phyloP scores from a whole-genome alignment of 2,797 vertebrate species.

The Notoglanidium macrostoma region DNA sequence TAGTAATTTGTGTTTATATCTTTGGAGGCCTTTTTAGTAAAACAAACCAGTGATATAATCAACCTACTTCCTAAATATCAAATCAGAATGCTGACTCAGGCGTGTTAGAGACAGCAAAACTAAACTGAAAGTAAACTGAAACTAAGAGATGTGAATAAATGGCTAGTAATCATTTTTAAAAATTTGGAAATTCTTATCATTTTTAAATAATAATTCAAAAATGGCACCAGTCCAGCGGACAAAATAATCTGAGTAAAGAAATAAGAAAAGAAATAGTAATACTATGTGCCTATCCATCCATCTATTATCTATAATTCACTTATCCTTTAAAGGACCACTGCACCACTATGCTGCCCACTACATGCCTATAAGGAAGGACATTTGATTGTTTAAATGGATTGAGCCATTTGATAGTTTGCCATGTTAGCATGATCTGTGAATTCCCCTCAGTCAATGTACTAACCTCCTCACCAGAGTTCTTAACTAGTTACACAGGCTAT shows the following conservation, averaged over 20 bases:
- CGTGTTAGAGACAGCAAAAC: background rate
- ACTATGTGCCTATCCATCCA: background rate
- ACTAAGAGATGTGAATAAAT: background rate
- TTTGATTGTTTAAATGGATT: too few species aligned
- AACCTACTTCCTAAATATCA: background rate
- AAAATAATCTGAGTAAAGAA: background rate
- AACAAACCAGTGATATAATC: background rate
- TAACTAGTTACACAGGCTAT: too few species aligned
- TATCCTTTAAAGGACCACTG: too few species aligned
- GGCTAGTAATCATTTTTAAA: background rate
- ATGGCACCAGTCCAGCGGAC: background rate
- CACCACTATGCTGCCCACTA: too few species aligned
- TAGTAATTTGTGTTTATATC: background rate
- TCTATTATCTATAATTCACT: too few species aligned
- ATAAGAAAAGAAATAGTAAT: background rate
- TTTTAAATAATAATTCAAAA: background rate
- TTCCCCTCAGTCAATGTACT: too few species aligned
- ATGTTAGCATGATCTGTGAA: background rate
- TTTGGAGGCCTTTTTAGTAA: background rate
- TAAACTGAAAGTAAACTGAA: background rate
- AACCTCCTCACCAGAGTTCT: too few species aligned
- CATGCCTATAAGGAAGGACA: too few species aligned
- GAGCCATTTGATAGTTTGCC: too few species aligned
- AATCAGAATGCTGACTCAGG: background rate
- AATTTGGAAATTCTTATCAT: background rate